Percentiles rank a stretch among this genome's conserved stretches.
These are phyloP conservation scores for Danaus plexippus DNA, from an alignment of 1,140 invertebrate species.

Conservation along the genomic window DNA sequence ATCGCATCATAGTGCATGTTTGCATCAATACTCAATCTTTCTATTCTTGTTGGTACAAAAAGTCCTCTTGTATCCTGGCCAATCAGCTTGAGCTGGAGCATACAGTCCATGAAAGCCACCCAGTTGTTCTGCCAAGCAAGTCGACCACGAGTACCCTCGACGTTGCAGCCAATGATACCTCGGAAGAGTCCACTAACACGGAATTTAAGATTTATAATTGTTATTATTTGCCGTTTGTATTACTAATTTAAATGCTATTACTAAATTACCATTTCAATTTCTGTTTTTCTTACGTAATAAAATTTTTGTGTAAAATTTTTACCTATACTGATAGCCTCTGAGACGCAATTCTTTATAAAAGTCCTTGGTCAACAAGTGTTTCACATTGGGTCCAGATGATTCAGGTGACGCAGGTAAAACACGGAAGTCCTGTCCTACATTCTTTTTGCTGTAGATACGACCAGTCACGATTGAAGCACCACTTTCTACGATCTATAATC, in stretches of 20 bases:
- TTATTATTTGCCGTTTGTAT: too few relatives aligned
- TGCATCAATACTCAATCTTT: slow-evolving; percentile 84
- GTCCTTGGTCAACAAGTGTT: slow-evolving; percentile 77
- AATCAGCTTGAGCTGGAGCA: slow-evolving; percentile 90
- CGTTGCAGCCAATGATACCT: slow-evolving; percentile 72
- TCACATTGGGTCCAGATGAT: slow-evolving; percentile 57
- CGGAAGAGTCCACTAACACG: slow-evolving; percentile 77
- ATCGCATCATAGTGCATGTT: slow-evolving; percentile 75
- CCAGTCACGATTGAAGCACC: slow-evolving; percentile 85
- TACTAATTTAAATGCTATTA: too few relatives aligned
- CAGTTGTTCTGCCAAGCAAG: slow-evolving; percentile 82
- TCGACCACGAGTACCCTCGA: slow-evolving; percentile 61
- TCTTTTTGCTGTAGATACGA: slow-evolving; percentile 72
- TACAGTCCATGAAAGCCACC: slow-evolving; percentile 93
- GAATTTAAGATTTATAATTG: too few relatives aligned
- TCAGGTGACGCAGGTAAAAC: slow-evolving; percentile 59
- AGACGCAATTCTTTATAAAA: slow-evolving; percentile 94
- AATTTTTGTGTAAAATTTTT: slow-evolving; percentile 11
- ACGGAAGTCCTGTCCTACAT: slow-evolving; percentile 61
- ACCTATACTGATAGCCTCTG: slow-evolving; percentile 92
- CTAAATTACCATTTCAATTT: too few relatives aligned
- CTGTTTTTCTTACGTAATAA: too few relatives aligned
- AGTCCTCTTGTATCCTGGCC: slow-evolving; percentile 81
- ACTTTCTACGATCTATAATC: slow-evolving; percentile 79
- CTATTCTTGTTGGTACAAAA: slow-evolving; percentile 88